Conservation (phyloP, 2,797 vertebrate species). For the Gadopsis marmoratus region DNA sequence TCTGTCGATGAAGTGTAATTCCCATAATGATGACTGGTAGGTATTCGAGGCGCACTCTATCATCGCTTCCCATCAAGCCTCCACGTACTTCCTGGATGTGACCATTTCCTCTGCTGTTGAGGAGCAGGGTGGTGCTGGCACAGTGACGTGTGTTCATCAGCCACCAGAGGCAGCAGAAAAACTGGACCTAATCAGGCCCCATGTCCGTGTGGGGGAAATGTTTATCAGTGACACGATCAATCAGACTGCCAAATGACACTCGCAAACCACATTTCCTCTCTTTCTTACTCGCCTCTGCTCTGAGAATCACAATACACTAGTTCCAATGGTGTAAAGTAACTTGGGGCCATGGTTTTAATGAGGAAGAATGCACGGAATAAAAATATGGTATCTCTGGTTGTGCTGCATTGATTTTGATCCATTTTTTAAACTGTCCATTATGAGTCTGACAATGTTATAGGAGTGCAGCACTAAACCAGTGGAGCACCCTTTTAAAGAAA, state of each 20-base stretch:
- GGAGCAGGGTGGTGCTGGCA: conserved; percentile 49
- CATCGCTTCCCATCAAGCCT: conserved; percentile 71
- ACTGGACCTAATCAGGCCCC: conserved; percentile 39
- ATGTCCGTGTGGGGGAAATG: conserved; percentile 17
- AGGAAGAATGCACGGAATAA: not conserved
- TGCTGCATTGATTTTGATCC: not conserved
- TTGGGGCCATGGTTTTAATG: not conserved
- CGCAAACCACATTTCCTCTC: not conserved
- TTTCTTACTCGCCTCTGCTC: not conserved
- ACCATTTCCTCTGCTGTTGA: conserved; percentile 57
- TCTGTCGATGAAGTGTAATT: conserved; percentile 66
- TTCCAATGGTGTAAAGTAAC: not conserved
- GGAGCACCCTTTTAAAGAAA: not conserved
- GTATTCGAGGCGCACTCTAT: conserved; percentile 65
- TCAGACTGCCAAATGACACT: conserved; percentile 22
- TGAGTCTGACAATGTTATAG: not conserved
- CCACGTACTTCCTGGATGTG: conserved; percentile 68
- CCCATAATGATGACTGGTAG: conserved; percentile 65
- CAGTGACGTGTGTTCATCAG: conserved; percentile 43
- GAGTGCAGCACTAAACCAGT: not conserved
- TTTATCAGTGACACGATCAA: conserved; percentile 41
- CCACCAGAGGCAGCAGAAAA: conserved; percentile 47
- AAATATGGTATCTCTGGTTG: not conserved
- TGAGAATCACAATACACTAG: not conserved
- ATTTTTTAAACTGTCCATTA: not conserved